phyloP scores from a whole-genome alignment of 2,113 vertebrate genomes.

The Ammodytes marinus region DNA sequence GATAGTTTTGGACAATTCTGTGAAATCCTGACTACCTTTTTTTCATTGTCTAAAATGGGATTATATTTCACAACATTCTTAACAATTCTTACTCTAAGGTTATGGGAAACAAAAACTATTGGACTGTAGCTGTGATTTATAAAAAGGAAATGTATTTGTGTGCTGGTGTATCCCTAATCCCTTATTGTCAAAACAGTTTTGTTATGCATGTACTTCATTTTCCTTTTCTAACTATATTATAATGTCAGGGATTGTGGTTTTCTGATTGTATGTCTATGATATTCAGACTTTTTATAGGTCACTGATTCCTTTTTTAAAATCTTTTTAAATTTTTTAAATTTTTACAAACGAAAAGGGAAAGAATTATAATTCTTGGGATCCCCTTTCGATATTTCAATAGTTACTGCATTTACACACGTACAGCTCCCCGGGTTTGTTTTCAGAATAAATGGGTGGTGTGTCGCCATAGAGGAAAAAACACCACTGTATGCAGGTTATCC shows the following conservation, averaged over 20 bases:
- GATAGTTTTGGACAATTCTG: not conserved
- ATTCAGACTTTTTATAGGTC: not conserved
- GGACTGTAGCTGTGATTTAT: not conserved
- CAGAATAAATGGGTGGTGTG: slow-evolving; percentile 22
- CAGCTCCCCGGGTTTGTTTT: slow-evolving; percentile 55
- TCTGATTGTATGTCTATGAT: slow-evolving; percentile 4
- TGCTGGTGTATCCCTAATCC: not conserved
- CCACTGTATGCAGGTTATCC: slow-evolving; percentile 45
- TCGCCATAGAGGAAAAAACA: slow-evolving; percentile 43
- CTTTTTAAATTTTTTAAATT: too few relatives aligned
- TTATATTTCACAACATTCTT: not conserved
- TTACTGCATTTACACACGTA: slow-evolving; percentile 52
- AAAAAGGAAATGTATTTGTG: not conserved
- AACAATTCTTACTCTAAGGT: not conserved
- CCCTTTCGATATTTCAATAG: slow-evolving; percentile 28
- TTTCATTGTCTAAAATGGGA: not conserved
- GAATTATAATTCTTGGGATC: slow-evolving; percentile 48
- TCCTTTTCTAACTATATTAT: not conserved
- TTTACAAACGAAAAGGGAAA: slow-evolving; percentile 21
- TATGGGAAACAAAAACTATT: not conserved
- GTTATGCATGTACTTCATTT: not conserved
- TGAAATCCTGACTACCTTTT: not conserved
- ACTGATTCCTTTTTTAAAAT: slow-evolving; percentile 1
- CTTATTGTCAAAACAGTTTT: not conserved
- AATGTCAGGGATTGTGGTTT: slow-evolving; percentile 10